A percentile compares a stretch with the other conserved stretches of the same genome.
Evolutionary conservation across 2,797 vertebrate genomes (phyloP).

Genomic region (Cygnus olor): DNA sequence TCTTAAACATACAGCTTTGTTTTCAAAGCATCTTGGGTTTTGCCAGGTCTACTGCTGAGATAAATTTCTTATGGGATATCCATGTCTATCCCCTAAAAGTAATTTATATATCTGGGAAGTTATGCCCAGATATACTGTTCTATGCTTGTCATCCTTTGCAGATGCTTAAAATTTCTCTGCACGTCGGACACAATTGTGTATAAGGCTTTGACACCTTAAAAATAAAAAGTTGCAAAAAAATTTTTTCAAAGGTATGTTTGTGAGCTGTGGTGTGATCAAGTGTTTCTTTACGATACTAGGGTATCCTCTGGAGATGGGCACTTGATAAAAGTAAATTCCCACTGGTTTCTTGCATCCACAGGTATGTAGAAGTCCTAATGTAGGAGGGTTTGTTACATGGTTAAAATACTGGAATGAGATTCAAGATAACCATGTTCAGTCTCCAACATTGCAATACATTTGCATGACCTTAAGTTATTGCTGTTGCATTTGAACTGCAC

Average conservation of each 20-base stretch:
- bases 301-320: neutral
- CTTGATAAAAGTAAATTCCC: neutral
- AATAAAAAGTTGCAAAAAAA: neutral
- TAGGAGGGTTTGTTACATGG: neutral
- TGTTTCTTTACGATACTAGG: neutral
- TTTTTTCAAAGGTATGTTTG: neutral
- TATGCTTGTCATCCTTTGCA: neutral
- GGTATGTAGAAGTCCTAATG: neutral
- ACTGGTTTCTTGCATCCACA: neutral
- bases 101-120: neutral
- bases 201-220: neutral
- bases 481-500: neutral
- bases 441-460: neutral
- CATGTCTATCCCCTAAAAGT: neutral
- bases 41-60: neutral
- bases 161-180: neutral
- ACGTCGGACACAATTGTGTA: neutral
- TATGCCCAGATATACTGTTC: neutral
- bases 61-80: neutral
- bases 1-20: neutral
- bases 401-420: neutral
- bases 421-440: neutral
- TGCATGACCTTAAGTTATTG: neutral
- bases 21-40: neutral
- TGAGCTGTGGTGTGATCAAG: neutral